Conservation (phyloP, 2,797 vertebrate species). For the Astyanax mexicanus region DNA sequence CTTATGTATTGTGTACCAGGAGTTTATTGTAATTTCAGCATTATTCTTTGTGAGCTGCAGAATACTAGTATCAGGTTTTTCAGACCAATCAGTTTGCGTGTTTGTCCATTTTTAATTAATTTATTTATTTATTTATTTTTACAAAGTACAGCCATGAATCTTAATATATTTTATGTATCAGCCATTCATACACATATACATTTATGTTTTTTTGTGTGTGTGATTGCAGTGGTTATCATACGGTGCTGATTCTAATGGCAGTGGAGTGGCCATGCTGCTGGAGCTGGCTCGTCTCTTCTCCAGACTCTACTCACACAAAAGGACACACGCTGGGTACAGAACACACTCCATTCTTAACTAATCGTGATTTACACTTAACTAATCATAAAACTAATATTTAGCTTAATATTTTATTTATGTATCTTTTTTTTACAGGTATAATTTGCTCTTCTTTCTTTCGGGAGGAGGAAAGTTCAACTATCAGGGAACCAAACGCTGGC, state of each 20-base stretch:
- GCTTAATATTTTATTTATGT: no score
- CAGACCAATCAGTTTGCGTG: no score
- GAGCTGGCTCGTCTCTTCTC: slow-evolving; percentile 97
- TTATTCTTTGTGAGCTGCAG: no score
- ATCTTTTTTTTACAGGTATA: slow-evolving; percentile 91
- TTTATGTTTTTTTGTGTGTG: slow-evolving; percentile 27
- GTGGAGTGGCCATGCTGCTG: slow-evolving; percentile 90
- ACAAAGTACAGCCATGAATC: no score
- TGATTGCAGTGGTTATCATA: slow-evolving; percentile 91
- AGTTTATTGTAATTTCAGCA: no score
- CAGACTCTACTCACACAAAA: slow-evolving; percentile 94
- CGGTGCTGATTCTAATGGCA: slow-evolving; percentile 95
- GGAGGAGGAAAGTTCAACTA: slow-evolving; percentile 99
- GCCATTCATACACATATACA: no score
- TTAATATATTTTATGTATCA: no score
- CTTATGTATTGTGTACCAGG: no score
- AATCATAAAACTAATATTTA: neutral
- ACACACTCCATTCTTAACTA: neutral
- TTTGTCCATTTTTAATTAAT: no score
- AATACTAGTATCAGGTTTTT: no score
- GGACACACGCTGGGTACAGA: slow-evolving; percentile 92
- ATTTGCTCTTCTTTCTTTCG: slow-evolving; percentile 95
- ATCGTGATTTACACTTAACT: neutral
- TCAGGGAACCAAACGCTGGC: slow-evolving; percentile 97
- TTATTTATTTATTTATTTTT: no score